Evolutionary conservation across 2,888 invertebrate species (phyloP).

Genomic region (Xanthorhoe spadicearia): DNA sequence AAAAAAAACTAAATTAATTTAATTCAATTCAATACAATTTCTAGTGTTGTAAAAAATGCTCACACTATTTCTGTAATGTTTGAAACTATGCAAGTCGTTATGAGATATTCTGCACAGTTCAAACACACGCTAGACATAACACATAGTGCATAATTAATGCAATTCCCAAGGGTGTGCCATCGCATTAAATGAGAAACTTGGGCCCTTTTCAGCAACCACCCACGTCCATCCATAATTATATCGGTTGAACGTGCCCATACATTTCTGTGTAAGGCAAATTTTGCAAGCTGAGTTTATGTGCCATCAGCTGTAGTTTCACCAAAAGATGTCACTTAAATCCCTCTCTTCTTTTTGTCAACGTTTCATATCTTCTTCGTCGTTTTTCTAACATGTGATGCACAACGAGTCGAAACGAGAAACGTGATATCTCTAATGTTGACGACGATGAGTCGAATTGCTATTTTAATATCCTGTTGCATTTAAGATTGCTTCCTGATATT

Average conservation of each 20-base stretch:
- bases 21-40: no score
- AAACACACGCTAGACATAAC: conserved; percentile 7
- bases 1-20: no score
- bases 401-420: no score
- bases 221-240: neutral
- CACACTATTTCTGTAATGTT: no score
- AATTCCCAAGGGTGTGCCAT: conserved; percentile 18
- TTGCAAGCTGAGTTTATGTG: neutral
- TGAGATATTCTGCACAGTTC: no score
- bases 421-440: no score
- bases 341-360: neutral
- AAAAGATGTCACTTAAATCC: neutral
- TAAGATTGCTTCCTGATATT: no score
- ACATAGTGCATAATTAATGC: conserved; percentile 20
- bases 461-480: no score
- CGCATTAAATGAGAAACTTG: conserved; percentile 23
- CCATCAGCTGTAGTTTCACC: neutral
- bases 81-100: no score
- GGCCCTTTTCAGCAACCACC: neutral
- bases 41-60: no score
- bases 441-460: no score
- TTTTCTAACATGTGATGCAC: no score
- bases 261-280: neutral
- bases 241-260: conserved; percentile 3
- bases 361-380: neutral